These are phyloP conservation scores for Brachionus manjavacas DNA, from an alignment of 1,140 invertebrate genomes.

Conservation along the genomic window DNA sequence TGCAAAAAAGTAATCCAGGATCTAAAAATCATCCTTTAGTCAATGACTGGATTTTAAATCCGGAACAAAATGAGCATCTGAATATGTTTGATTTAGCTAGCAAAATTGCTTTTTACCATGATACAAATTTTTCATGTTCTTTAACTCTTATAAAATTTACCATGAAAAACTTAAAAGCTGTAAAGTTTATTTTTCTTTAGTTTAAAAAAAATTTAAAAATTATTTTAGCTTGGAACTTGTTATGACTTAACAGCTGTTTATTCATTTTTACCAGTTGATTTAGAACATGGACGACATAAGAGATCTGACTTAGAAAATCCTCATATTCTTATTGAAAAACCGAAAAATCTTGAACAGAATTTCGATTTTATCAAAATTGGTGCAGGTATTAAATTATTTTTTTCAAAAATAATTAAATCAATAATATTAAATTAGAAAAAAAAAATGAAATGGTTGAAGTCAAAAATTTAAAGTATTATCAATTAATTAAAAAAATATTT, in stretches of 20 bases:
- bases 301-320: neutral
- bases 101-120: slow-evolving; percentile 4
- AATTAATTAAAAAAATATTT: neutral
- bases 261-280: neutral
- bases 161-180: neutral
- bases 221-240: slow-evolving; percentile 5
- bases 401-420: too few relatives aligned
- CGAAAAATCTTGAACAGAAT: neutral
- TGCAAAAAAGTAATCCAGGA: neutral
- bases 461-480: neutral
- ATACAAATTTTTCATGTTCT: neutral
- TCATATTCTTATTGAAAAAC: neutral
- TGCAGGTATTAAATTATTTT: neutral
- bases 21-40: neutral
- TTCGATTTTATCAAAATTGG: neutral
- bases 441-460: neutral
- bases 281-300: neutral
- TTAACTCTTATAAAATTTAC: neutral
- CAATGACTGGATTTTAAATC: neutral
- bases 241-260: neutral
- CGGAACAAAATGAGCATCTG: neutral
- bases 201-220: neutral
- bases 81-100: neutral
- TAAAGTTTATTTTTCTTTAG: neutral
- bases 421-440: neutral